Conservation (phyloP, 2,113 vertebrate species). For the Pteropus alecto region DNA sequence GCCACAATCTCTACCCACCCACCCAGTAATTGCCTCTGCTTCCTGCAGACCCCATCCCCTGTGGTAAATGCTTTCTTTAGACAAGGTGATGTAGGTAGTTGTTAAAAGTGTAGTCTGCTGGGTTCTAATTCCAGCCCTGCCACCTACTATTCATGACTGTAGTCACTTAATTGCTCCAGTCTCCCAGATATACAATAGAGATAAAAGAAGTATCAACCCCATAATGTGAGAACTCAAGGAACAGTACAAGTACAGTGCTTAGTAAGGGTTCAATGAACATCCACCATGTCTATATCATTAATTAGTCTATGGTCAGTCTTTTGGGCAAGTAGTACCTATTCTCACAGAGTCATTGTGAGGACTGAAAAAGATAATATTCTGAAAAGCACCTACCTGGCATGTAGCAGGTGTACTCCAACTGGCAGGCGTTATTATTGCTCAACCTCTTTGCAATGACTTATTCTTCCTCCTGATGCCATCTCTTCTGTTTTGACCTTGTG, state of each 20-base stretch:
- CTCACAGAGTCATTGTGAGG: not conserved
- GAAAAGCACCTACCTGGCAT: not conserved
- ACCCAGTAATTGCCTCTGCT: not conserved
- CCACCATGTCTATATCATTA: not conserved
- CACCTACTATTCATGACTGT: not conserved
- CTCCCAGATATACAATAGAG: not conserved
- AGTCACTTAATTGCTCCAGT: not conserved
- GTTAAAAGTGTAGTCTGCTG: not conserved
- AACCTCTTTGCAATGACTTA: not conserved
- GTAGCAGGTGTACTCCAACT: not conserved
- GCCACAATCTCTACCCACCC: not conserved
- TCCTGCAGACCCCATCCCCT: not conserved
- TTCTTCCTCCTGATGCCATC: not conserved
- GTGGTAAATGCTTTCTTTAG: not conserved
- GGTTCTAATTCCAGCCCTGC: not conserved
- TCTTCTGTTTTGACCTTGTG: conserved; percentile 6
- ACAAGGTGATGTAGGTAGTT: not conserved
- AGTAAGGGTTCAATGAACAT: not conserved
- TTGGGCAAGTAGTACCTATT: not conserved
- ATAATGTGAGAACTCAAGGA: not conserved
- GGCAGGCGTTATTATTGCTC: not conserved
- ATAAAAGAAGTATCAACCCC: not conserved
- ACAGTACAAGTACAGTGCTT: not conserved
- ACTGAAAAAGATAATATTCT: not conserved
- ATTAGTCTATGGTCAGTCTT: not conserved